Conservation (phyloP, 2,888 invertebrate genomes). For the Chloroclysta siterata region DNA sequence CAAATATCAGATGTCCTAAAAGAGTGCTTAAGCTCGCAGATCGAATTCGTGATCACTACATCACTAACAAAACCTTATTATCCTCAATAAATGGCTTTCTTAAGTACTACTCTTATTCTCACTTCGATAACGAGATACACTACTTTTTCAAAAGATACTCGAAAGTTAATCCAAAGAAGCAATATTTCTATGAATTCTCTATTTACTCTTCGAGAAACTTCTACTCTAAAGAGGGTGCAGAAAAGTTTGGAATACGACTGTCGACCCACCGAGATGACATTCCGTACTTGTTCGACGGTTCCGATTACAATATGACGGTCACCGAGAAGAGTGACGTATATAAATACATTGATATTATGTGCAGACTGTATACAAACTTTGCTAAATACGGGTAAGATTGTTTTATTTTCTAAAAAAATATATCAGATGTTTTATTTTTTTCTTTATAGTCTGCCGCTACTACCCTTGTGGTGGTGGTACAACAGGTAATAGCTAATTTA, state of each 20-base stretch:
- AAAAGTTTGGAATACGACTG: slow-evolving; percentile 23
- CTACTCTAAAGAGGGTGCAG: slow-evolving; percentile 16
- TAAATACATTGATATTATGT: slow-evolving; percentile 29
- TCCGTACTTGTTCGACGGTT: slow-evolving; percentile 27
- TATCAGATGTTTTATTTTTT: too few relatives aligned
- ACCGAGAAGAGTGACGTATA: slow-evolving; percentile 15
- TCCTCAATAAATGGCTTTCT: slow-evolving; percentile 20
- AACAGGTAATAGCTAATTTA: too few relatives aligned
- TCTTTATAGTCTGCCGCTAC: too few relatives aligned
- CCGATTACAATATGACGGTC: slow-evolving; percentile 19
- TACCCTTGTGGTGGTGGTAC: too few relatives aligned
- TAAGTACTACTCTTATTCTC: slow-evolving; percentile 9
- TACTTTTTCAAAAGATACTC: slow-evolving; percentile 22
- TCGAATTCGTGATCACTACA: slow-evolving; percentile 21
- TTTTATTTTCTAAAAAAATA: neutral
- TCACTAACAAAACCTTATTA: slow-evolving; percentile 21
- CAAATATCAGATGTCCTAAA: slow-evolving; percentile 9
- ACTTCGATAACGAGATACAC: slow-evolving; percentile 25
- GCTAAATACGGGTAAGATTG: slow-evolving; percentile 51
- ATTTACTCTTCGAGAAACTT: slow-evolving; percentile 30
- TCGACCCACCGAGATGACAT: slow-evolving; percentile 34
- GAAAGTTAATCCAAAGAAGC: slow-evolving; percentile 7
- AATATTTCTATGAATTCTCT: slow-evolving; percentile 28
- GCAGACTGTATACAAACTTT: slow-evolving; percentile 45
- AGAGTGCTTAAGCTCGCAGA: slow-evolving; percentile 20